phyloP scores from a whole-genome alignment of 2,888 invertebrate species.

The Emmelina monodactyla region DNA sequence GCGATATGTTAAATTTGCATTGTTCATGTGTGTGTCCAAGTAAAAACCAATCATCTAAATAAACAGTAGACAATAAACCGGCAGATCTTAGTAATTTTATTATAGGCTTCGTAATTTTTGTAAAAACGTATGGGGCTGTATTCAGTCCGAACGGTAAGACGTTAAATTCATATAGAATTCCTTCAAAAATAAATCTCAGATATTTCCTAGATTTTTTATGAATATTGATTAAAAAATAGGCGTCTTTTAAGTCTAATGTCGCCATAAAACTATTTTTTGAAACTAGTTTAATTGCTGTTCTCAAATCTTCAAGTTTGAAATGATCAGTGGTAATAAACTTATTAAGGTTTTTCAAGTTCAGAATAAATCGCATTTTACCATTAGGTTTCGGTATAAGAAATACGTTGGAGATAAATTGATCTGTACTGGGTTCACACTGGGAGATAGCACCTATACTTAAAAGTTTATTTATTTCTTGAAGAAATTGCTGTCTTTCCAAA shows the following conservation, averaged over 20 bases:
- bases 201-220: slow-evolving; percentile 3
- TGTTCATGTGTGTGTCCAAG: too few species aligned
- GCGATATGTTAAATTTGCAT: too few species aligned
- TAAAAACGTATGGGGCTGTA: too few species aligned
- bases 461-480: too few species aligned
- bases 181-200: slow-evolving; percentile 5
- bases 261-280: slow-evolving; percentile 3
- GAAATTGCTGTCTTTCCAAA: too few species aligned
- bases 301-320: slow-evolving; percentile 4
- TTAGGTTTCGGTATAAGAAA: slow-evolving; percentile 3
- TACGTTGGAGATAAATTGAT: slow-evolving; percentile 2
- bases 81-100: too few species aligned
- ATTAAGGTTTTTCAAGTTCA: slow-evolving; percentile 3
- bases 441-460: neutral
- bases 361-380: slow-evolving; percentile 2
- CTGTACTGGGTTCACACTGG: neutral
- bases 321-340: slow-evolving; percentile 2
- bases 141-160: too few species aligned
- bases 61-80: too few species aligned
- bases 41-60: too few species aligned
- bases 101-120: too few species aligned
- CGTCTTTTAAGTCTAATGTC: slow-evolving; percentile 3
- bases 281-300: too few species aligned
- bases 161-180: too few species aligned
- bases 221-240: slow-evolving; percentile 4